A percentile compares a stretch with the other conserved stretches of the same genome.
These are phyloP conservation scores for Scaptomyza flava DNA, from an alignment of 2,888 invertebrate genomes.

Conservation along the genomic window DNA sequence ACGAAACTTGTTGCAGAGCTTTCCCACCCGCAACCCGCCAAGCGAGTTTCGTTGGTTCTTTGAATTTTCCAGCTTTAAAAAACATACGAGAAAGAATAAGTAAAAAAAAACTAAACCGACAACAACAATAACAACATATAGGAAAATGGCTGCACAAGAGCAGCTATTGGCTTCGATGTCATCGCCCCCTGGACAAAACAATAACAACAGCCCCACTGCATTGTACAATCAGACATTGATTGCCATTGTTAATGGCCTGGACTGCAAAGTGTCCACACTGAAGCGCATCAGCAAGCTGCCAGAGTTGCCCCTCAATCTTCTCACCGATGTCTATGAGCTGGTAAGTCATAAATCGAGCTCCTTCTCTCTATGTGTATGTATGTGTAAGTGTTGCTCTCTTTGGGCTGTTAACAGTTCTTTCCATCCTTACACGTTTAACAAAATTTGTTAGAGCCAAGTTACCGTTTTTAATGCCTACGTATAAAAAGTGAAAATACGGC, in stretches of 20 bases:
- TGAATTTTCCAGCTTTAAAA: conserved; percentile 4
- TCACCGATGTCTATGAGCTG: conserved; percentile 83
- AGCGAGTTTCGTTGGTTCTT: conserved; percentile 16
- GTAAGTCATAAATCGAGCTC: conserved; percentile 69
- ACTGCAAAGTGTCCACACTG: conserved; percentile 79
- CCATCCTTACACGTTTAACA: neutral
- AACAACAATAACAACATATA: conserved; percentile 22
- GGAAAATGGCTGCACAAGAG: conserved; percentile 63
- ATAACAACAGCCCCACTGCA: conserved; percentile 67
- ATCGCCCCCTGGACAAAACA: conserved; percentile 47
- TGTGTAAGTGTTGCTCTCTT: neutral
- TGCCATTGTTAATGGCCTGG: conserved; percentile 79
- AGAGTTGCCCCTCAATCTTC: conserved; percentile 81
- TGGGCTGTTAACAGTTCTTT: neutral
- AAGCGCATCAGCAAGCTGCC: conserved; percentile 80
- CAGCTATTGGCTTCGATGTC: conserved; percentile 53
- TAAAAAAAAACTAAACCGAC: conserved; percentile 3
- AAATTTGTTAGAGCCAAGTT: neutral
- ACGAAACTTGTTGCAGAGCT: conserved; percentile 3
- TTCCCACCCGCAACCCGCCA: conserved; percentile 1
- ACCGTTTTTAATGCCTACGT: neutral
- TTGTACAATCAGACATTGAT: conserved; percentile 80
- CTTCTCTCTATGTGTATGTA: neutral
- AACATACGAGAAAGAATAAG: neutral
- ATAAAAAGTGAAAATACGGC: conserved; percentile 39